Evolutionary conservation across 2,888 invertebrate genomes (phyloP).

Genomic region (Seira ritae): DNA sequence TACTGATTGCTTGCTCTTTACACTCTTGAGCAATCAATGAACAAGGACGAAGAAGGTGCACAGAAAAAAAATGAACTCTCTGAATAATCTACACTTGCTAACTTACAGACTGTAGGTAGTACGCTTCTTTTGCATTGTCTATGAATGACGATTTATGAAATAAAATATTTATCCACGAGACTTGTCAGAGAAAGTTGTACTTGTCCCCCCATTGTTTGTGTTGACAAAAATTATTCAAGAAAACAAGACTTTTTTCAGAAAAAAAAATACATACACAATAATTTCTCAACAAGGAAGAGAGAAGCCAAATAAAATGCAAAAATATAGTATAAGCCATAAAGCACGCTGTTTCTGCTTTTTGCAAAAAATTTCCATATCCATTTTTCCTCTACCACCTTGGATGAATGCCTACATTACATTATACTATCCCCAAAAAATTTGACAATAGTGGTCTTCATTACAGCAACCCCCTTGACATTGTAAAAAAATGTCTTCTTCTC

Average conservation of each 20-base stretch:
- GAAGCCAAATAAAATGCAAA: not conserved
- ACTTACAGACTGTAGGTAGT: no score
- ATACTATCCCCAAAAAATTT: no score
- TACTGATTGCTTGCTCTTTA: slow-evolving; percentile 54
- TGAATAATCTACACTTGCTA: no score
- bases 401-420: no score
- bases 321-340: not conserved
- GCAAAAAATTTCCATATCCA: slow-evolving; percentile 19
- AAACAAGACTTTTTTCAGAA: slow-evolving; percentile 36
- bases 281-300: not conserved
- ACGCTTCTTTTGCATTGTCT: no score
- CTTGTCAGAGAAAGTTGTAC: slow-evolving; percentile 57
- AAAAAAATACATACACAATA: slow-evolving; percentile 10
- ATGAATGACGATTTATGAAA: no score
- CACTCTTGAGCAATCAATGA: not conserved
- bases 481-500: not conserved
- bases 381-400: not conserved
- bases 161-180: no score
- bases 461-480: not conserved
- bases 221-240: slow-evolving; percentile 63
- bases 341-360: not conserved
- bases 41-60: slow-evolving; percentile 9
- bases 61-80: slow-evolving; percentile 1
- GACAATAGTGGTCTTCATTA: no score
- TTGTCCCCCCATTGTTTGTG: slow-evolving; percentile 58